Base-by-base conservation (phyloP, 2,888 invertebrate species). In the Heliconius hortense region DNA sequence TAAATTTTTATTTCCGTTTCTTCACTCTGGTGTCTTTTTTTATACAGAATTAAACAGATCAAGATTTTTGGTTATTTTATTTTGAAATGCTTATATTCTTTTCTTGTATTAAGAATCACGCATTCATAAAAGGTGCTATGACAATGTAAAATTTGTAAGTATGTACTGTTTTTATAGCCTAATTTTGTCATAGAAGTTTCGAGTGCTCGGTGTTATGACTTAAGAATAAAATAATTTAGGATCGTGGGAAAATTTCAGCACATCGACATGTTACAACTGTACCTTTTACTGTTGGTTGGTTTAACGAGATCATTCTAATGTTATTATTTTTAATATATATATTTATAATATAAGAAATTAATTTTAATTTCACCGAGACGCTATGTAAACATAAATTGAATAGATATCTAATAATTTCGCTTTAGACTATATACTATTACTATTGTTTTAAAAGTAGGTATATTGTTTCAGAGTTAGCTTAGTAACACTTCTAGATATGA, bases 131-230 rank as follows among this genome's bases (percentile, higher is more conserved):
- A 73, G 72, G 5, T 39, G 39, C 24, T 35, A 63, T 63, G 56
- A 77, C 77, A 77, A 75, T 71, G 71, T n/a, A n/a, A n/a, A 68
- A 64, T 71, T 67, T 64, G 62, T 72, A 76, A 74, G 39, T 74
- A 3, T 0, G 13, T 48, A 74, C 71, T 43, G 66, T 74, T 78
- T 76, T 76, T 76, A 73, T 72, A 66, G 26, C n/a, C 72, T 63
- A 60, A 69, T 59, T 77, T 63, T 64, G 73, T 75, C 73, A 78
- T 72, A 72, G 78, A 77, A 71, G 77, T 77, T 77, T 76, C 77
- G 76, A 76, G 76, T 56, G 43, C 28, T 67, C 62, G 64, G 43
- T 31, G 35, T n/a, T 70, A 64, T 56, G 62, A 63, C 62, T 76
- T 73, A 68, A 53, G 28, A 53, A 72, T 75, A 74, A 59, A 74